Evolutionary conservation across 2,888 invertebrate species (phyloP), one percentile per base, ranked within the genome.

Genomic region (Sipha maydis): DNA sequence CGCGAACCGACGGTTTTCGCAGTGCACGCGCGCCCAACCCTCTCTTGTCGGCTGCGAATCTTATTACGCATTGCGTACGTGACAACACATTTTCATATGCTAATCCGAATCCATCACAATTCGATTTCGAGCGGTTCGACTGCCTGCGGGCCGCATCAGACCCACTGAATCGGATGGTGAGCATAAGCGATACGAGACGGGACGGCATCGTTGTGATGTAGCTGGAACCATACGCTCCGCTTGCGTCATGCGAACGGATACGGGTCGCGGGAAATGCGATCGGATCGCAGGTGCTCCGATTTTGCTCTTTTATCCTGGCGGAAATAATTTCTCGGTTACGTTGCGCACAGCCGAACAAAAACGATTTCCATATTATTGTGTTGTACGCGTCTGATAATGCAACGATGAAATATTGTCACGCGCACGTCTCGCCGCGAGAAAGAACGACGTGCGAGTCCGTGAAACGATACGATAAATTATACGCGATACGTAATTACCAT

Each of bases 81-180:
- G 25, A 56, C 34, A 80, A 80, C 61, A 80, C 61, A 61, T 79
- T 79, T 80, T 80, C 38, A 80, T 67, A 80, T 67, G 80, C 80
- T 80, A 38, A 80, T 80, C 38, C 61, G 31, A 80, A 38, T 67
- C 67, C 80, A 21, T 67, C 80, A 80, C 80, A n/a, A 61, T 80
- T 80, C 61, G n/a, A 80, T 80, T 80, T 38, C 8, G 14, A 14
- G 80, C 38, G 80, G 61, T 80, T 80, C 61, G 11, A 21, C 34
- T 38, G 14, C 38, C 80, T 17, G 21, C n/a, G n/a, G 48, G 31
- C 56, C 56, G 31, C 28, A 79, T 79, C 61, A 79, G 34, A 31
- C 25, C 79, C 14, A 14, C 31, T 34, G 79, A 34, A 56, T 56
- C 25, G 56, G 31, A 34, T 78, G 17, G 31, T n/a, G 61, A 38